Base-by-base conservation (phyloP, 2,888 invertebrate genomes). In the Pammene aurita region DNA sequence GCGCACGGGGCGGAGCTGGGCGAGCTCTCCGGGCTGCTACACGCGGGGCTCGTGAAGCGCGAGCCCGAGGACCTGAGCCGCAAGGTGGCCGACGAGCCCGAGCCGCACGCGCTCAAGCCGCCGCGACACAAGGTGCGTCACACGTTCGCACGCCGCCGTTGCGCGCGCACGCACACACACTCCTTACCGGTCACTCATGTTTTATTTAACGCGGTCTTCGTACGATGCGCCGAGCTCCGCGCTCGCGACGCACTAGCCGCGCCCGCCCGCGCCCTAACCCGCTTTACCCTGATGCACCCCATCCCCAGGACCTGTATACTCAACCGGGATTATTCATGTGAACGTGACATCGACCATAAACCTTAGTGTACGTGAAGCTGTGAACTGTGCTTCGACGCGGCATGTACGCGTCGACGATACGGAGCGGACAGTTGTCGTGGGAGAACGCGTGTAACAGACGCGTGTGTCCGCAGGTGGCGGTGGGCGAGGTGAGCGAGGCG, bases 1-100 rank as follows among this genome's bases (percentile, higher is more conserved):
- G 93, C 94, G 88, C 92, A 90, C 94, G 94, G 87, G 94, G 94
- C 92, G 94, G 94, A 94, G 94, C 94, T 94, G 93, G 94, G 87
- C 88, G 93, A 93, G 84, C 93, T 92, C 84, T 93, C 92, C 85
- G 92, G 93, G 77, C 93, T 94, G 89, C 93, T 94, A 76, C 94
- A 94, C 89, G 93, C 94, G 85, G 94, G 94, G 84, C 94, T 94
- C 85, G 95, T 96, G 87, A 96, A 96, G 92, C 94, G 96, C 86
- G 96, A 96, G 90, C 96, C 96, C 81, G 96, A 96, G 93, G 96
- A 96, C 88, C 93, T 96, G 78, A 96, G 96, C 93, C 94, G 95
- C 87, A 95, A 95, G 92, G 90, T 94, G 88, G 93, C 93, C 86
- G 94, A 93, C 86, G 93, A 93, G 87, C 94, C 94, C 81, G 87